Conservation (phyloP, 2,113 vertebrate species). For the Rhombomys opimus region DNA sequence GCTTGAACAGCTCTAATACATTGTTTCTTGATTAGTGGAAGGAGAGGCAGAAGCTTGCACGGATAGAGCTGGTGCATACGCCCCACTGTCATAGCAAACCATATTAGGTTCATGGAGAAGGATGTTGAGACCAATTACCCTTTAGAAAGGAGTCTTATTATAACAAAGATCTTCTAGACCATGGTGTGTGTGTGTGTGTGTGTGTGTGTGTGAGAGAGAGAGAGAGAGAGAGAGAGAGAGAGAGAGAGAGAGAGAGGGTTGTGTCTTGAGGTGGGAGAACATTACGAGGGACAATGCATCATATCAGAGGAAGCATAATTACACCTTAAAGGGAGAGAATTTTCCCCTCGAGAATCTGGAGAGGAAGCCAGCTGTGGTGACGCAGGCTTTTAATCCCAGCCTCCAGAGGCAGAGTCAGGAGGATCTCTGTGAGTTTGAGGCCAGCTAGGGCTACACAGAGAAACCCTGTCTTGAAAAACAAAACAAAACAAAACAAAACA, state of each 20-base stretch:
- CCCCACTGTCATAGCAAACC: neutral
- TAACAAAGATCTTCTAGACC: neutral
- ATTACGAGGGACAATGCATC: neutral
- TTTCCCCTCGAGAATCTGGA: neutral
- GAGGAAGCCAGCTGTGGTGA: neutral
- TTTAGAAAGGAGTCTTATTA: no score
- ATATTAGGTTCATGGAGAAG: neutral
- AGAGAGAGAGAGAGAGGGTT: no score
- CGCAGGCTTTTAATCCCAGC: no score
- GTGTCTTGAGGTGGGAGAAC: neutral
- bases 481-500: no score
- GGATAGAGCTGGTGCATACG: neutral
- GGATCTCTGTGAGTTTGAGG: no score
- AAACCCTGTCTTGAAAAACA: no score
- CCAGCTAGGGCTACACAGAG: no score
- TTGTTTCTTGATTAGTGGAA: neutral
- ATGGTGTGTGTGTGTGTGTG: neutral
- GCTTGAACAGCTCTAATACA: neutral
- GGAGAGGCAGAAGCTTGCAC: neutral
- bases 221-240: no score
- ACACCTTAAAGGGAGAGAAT: neutral
- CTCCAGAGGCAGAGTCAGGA: no score
- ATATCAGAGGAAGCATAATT: neutral
- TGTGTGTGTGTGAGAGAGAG: no score
- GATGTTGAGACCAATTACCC: neutral